Evolutionary conservation across 2,888 invertebrate species (phyloP).

Genomic region (Drosophila mimica): DNA sequence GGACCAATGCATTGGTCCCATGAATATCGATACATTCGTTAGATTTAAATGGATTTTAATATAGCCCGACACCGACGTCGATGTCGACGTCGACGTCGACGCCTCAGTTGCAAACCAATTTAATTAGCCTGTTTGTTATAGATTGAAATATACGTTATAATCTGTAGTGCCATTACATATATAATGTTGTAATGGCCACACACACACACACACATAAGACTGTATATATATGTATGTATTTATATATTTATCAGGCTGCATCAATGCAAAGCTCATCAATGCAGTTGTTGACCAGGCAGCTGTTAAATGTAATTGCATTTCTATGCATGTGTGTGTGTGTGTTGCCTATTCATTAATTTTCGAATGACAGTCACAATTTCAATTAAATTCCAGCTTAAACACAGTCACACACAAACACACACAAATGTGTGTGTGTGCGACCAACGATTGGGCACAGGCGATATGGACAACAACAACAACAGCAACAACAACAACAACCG

Average conservation of each 20-base stretch:
- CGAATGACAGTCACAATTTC: conserved; percentile 75
- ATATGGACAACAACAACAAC: conserved; percentile 53
- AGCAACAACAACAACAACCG: conserved; percentile 38
- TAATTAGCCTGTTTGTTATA: conserved; percentile 54
- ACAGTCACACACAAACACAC: conserved; percentile 39
- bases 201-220: neutral
- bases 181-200: conserved; percentile 29
- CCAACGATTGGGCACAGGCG: conserved; percentile 68
- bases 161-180: conserved; percentile 57
- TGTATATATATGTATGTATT: neutral
- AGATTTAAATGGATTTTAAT: conserved; percentile 78
- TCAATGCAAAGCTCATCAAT: conserved; percentile 64
- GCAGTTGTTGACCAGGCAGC: conserved; percentile 46
- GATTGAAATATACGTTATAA: conserved; percentile 49
- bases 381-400: conserved; percentile 74
- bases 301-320: conserved; percentile 76
- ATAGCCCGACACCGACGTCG: conserved; percentile 38
- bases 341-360: conserved; percentile 70
- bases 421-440: conserved; percentile 19
- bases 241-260: conserved; percentile 47
- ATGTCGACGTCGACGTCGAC: conserved; percentile 28
- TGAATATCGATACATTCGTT: conserved; percentile 68
- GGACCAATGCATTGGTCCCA: conserved; percentile 40
- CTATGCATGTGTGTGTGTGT: conserved; percentile 40
- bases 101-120: conserved; percentile 63